Base-by-base conservation (phyloP, 2,888 invertebrate species). In the Drosophila neotestacea region DNA sequence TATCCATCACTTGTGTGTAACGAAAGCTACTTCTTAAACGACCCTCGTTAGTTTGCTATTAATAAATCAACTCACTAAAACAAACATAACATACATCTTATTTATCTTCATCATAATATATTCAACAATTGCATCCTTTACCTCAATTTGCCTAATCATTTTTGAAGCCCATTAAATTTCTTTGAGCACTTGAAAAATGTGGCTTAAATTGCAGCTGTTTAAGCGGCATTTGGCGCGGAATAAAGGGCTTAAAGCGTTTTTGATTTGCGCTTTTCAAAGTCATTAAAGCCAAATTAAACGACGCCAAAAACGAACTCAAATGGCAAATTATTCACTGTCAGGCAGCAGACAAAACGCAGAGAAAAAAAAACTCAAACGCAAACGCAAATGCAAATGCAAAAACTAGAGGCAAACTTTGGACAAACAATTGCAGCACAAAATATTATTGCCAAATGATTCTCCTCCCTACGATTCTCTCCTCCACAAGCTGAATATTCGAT, bases 261-360 rank as follows among this genome's bases (percentile, higher is more conserved):
- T 34, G 72, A 70, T 80, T 76, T 78, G 83, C 85, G 87, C 81
- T 70, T 81, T 84, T 84, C 72, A 68, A 71, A 81, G 81, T 84
- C 83, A 84, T 84, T 84, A 86, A 81, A 60, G 68, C 80, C 61
- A 69, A 77, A 70, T 85, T 80, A 82, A 80, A 73, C 56, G 62
- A 51, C 16, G 48, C 56, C 27, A 32, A 67, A 66, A 79, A 78
- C 75, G 77, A 77, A 79, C 78, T 72, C 76, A 88, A 89, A 86
- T 77, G 72, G 73, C 78, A 88, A 90, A 89, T 89, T 90, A 89
- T 80, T 89, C 88, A 89, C 83, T 89, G 89, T 90, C 90, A 85
- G 85, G 71, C 77, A 59, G 65, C 66, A 55, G 48, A n/a, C n/a
- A n/a, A n/a, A n/a, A n/a, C n/a, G n/a, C n/a, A n/a, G n/a, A n/a